Base-by-base conservation (phyloP, 2,797 vertebrate species). In the Philypnodon macrostomus region DNA sequence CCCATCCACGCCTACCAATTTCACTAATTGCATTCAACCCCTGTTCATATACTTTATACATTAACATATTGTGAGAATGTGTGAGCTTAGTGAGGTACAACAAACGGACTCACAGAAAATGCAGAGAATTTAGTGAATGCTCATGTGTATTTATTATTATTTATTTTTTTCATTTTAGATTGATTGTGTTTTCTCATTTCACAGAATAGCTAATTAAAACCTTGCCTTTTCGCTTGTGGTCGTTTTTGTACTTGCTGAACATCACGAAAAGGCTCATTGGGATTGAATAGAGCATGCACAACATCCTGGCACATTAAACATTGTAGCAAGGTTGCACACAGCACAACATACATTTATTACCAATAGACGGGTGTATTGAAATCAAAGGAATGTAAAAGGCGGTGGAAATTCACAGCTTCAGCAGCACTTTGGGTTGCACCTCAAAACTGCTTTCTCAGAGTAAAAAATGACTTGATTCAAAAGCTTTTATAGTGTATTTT, bases 281-380 rank as follows among this genome's bases (percentile, higher is more conserved):
- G 17, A 34, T 5, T 8, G 17, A 33, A 36, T 16, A 10, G 19
- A 12, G 38, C 36, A 15, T 42, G 55, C 54, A 29, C 35, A 31
- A 23, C 6, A 23, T 38, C 14, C 18, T 34, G 26, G 8, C 17
- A 8, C 51, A 44, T 36, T 53, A 53, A 65, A 44, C 40, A 44
- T 69, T 58, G 36, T 36, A 11, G 40, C 50, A 14, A 53, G 50
- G 47, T 47, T 44, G 32, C 44, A 11, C 27, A 17, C 32, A 35
- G 38, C 19, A 41, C 36, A 40, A 17, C 49, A 29, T 46, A 19
- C 6, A 34, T 41, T 51, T 23, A 5, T 37, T 16, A 16, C 32
- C 17, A 0, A 3, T 0, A 55, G 47, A 47, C 53, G 48, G 17
- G 4, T 0, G 33, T 3, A 29, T 29, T 10, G 7, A 29, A 29